Conservation (phyloP, 1,140 invertebrate species). For the Drosophila tristis region DNA sequence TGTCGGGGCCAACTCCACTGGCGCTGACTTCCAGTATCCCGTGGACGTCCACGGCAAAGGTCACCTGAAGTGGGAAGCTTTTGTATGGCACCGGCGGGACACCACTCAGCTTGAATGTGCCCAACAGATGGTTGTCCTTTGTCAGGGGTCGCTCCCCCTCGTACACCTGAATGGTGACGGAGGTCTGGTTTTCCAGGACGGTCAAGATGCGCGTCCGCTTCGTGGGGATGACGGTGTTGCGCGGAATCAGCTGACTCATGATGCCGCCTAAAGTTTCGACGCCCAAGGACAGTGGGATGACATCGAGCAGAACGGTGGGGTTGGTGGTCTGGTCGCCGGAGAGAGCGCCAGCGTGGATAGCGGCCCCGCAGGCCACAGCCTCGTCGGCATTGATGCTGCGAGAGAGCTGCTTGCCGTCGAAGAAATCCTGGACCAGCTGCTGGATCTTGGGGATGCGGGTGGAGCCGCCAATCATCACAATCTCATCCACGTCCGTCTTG, state of each 20-base stretch:
- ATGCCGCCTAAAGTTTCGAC: slow-evolving; percentile 99
- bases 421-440: slow-evolving; percentile 99
- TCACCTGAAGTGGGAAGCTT: slow-evolving; percentile 99
- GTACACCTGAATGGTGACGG: slow-evolving; percentile 98
- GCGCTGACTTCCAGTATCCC: slow-evolving; percentile 98
- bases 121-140: slow-evolving; percentile 98
- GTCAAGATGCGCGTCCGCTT: slow-evolving; percentile 99
- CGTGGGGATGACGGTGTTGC: slow-evolving; percentile 99
- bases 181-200: slow-evolving; percentile 99
- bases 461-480: slow-evolving; percentile 99
- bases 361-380: slow-evolving; percentile 98
- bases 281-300: slow-evolving; percentile 99
- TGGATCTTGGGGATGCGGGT: slow-evolving; percentile 99
- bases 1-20: slow-evolving; percentile 99
- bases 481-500: slow-evolving; percentile 99
- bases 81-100: slow-evolving; percentile 98
- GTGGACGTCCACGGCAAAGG: slow-evolving; percentile 99
- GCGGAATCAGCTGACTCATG: slow-evolving; percentile 99
- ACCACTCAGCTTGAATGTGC: slow-evolving; percentile 99
- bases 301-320: slow-evolving; percentile 98
- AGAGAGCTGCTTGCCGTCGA: slow-evolving; percentile 98
- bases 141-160: slow-evolving; percentile 99
- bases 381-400: slow-evolving; percentile 99
- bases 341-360: slow-evolving; percentile 97
- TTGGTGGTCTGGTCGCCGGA: slow-evolving; percentile 96